These are phyloP conservation scores for Rhagophthalmus giganteus DNA, from an alignment of 2,888 invertebrate species.

Conservation along the genomic window DNA sequence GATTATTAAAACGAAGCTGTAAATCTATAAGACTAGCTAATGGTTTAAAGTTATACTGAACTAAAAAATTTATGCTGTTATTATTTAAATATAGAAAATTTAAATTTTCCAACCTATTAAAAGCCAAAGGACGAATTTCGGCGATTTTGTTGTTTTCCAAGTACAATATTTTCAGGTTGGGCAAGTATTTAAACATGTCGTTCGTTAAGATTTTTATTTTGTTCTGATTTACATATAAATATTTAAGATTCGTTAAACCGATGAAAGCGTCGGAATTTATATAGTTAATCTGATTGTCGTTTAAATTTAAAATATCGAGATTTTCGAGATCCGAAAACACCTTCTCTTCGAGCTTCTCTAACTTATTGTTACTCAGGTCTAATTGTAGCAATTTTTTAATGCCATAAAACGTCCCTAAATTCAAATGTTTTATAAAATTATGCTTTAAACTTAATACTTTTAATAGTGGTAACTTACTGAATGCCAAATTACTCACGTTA, in stretches of 20 bases:
- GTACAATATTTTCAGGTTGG: conserved; percentile 50
- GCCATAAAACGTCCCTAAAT: conserved; percentile 49
- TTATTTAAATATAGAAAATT: conserved; percentile 51
- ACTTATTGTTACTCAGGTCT: conserved; percentile 46
- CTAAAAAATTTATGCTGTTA: conserved; percentile 49
- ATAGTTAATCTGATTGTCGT: conserved; percentile 48
- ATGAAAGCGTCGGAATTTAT: conserved; percentile 52
- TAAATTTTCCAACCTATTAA: conserved; percentile 48
- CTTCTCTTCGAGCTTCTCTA: conserved; percentile 46
- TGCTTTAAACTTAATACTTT: conserved; percentile 48
- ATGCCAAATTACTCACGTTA: conserved; percentile 43
- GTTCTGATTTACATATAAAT: conserved; percentile 53
- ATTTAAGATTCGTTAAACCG: conserved; percentile 49
- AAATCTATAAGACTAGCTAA: conserved; percentile 49
- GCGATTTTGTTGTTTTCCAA: conserved; percentile 53
- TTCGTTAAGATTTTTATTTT: conserved; percentile 49
- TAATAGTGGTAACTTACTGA: conserved; percentile 46
- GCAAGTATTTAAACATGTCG: conserved; percentile 48
- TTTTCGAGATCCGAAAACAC: conserved; percentile 50
- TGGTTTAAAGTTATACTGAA: conserved; percentile 51
- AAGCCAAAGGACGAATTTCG: conserved; percentile 51
- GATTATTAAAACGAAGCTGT: conserved; percentile 49
- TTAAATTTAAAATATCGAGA: conserved; percentile 51
- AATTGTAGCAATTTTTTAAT: conserved; percentile 48
- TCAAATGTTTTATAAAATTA: conserved; percentile 50